Evolutionary conservation across 1,140 invertebrate species (phyloP), one percentile per base, ranked within the genome.

Genomic region (Trichogramma pretiosum): DNA sequence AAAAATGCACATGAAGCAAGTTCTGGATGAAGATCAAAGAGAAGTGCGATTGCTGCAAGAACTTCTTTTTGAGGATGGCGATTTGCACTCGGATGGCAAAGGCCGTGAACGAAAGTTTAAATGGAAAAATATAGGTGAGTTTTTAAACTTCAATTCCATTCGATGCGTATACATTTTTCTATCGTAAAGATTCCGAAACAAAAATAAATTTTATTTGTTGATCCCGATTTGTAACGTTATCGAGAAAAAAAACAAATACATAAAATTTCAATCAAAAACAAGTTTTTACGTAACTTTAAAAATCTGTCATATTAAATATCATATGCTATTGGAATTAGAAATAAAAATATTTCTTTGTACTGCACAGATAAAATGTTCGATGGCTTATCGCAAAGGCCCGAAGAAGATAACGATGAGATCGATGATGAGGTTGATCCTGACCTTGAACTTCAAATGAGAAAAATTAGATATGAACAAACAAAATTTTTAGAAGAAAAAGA

Each of bases 21-120:
- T 89, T 8, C 61, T 90, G 23, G 88, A 91, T 64, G 82, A 91
- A 56, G 89, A 93, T 66, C 82, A 87, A 38, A 72, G 82, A 24
- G 80, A 89, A 57, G 76, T 93, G 3, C 76, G 80, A 55, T 58
- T 87, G 30, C 67, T 90, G 0, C 83, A 93, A 63, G 87, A 93
- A 59, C 66, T 89, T 56, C 75, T 89, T 35, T 77, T 93, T 13
- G 87, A 90, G 60, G 88, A 93, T 64, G 90, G 89, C 0, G 90
- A 93, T 63, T 70, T 93, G 33, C 82, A 89, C 58, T 69, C 72
- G 1, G 81, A 83, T 44, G 84, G 80, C 11, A 73, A 69, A 10
- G 81, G 81, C 18, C 72, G 89, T 11, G 78, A 85, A 53, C 74
- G 87, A 38, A 82, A 84, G 55, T 93, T 92, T 61, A 77, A 77